Conservation (phyloP, 2,888 invertebrate genomes). For the Pedicia rivosa region DNA sequence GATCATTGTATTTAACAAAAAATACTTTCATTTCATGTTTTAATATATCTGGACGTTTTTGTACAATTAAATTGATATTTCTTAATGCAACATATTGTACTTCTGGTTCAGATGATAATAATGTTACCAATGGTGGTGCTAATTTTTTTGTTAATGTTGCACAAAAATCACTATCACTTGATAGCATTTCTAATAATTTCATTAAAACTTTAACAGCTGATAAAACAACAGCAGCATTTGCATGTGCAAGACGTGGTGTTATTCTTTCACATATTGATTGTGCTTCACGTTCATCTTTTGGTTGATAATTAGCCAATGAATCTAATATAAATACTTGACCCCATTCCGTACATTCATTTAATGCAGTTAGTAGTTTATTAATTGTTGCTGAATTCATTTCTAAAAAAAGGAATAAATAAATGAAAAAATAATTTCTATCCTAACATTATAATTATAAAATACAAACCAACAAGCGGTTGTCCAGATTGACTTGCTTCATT, state of each 20-base stretch:
- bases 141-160: constrained; percentile 87
- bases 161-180: constrained; percentile 86
- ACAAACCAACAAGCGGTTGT: constrained; percentile 68
- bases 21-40: constrained; percentile 99
- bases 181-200: constrained; percentile 96
- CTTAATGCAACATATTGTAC: constrained; percentile 97
- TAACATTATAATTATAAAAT: constrained; percentile 14
- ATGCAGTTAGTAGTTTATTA: constrained; percentile 91
- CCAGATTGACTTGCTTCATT: constrained; percentile 94
- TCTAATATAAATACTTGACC: constrained; percentile 98
- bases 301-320: constrained; percentile 91
- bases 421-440: neutral
- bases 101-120: constrained; percentile 95
- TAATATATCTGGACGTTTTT: constrained; percentile 94
- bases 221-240: constrained; percentile 96
- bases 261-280: constrained; percentile 97
- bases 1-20: constrained; percentile 99
- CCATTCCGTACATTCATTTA: constrained; percentile 99
- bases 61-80: constrained; percentile 98
- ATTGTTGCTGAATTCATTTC: constrained; percentile 94
- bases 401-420: constrained; percentile 26
- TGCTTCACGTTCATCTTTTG: constrained; percentile 93
- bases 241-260: constrained; percentile 92
- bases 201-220: constrained; percentile 96
- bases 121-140: constrained; percentile 95